Conservation (phyloP, 2,888 invertebrate species). For the Drosophila trichaetosa region DNA sequence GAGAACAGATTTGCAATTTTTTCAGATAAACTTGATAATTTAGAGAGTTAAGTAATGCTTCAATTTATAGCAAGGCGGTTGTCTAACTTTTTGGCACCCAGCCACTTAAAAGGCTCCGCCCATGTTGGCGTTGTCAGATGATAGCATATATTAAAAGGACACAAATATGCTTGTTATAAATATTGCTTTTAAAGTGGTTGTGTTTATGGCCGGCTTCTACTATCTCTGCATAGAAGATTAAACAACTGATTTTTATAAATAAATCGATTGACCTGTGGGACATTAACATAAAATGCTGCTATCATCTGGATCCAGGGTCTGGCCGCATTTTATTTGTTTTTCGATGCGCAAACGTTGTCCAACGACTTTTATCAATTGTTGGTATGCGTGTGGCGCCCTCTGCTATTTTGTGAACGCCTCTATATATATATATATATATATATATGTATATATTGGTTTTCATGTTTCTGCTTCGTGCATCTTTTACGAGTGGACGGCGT, state of each 20-base stretch:
- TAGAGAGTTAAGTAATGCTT: conserved; percentile 69
- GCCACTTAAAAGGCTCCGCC: conserved; percentile 39
- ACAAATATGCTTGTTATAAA: background rate
- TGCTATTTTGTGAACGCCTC: conserved; percentile 29
- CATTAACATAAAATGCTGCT: conserved; percentile 67
- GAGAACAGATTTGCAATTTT: conserved; percentile 56
- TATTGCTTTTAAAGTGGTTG: background rate
- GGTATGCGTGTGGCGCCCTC: conserved; percentile 33
- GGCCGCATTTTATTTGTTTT: conserved; percentile 61
- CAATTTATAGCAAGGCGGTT: conserved; percentile 67
- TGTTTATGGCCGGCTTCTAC: conserved; percentile 6
- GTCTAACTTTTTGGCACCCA: conserved; percentile 24
- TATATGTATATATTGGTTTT: conserved; percentile 45
- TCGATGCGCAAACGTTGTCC: conserved; percentile 63
- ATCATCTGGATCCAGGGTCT: conserved; percentile 36
- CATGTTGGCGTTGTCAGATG: conserved; percentile 12
- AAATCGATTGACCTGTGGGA: conserved; percentile 63
- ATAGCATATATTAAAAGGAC: conserved; percentile 49
- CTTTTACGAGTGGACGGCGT: conserved; percentile 76
- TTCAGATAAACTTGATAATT: conserved; percentile 64
- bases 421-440: background rate
- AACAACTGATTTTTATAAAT: conserved; percentile 53
- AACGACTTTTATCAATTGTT: conserved; percentile 64
- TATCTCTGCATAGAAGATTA: conserved; percentile 16
- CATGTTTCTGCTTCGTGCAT: conserved; percentile 74